Percentiles rank a stretch among this genome's conserved stretches.
These are phyloP conservation scores for Leiothrix lutea DNA, from an alignment of 2,113 vertebrate species.

Conservation along the genomic window DNA sequence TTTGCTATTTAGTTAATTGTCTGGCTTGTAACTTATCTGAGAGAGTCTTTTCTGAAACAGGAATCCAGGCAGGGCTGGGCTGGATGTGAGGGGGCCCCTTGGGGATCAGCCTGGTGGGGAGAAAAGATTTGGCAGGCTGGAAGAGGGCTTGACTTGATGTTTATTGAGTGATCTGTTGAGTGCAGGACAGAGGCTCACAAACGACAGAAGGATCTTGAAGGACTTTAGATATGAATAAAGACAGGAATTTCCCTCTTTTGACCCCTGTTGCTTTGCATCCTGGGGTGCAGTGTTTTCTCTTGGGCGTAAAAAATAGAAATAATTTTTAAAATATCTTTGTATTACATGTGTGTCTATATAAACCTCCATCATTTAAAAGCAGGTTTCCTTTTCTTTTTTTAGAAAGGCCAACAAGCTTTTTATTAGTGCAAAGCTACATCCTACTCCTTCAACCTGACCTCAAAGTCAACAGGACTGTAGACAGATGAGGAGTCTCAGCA, in stretches of 20 bases:
- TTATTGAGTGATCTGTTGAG: background rate
- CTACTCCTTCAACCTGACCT: background rate
- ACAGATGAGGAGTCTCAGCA: background rate
- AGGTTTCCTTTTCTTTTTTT: background rate
- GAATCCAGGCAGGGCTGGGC: background rate
- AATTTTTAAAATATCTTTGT: accelerated
- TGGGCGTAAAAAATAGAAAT: background rate
- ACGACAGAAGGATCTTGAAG: background rate
- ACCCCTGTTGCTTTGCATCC: background rate
- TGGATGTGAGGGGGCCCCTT: background rate
- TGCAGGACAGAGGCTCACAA: background rate
- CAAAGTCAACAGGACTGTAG: background rate
- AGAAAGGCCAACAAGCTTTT: background rate
- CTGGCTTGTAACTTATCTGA: slow-evolving; percentile 6
- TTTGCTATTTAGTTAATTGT: slow-evolving; percentile 58
- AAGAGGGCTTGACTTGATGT: background rate
- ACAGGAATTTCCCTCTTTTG: background rate
- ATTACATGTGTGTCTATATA: background rate
- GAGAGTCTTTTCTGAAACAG: background rate
- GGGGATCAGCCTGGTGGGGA: background rate
- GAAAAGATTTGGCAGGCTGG: background rate
- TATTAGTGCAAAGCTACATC: background rate
- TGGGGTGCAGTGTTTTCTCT: background rate
- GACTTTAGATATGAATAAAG: background rate
- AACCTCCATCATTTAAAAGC: background rate